Percentiles rank a stretch among this genome's conserved stretches.
Evolutionary conservation across 2,888 invertebrate species (phyloP).

Genomic region (Endotricha flammealis): DNA sequence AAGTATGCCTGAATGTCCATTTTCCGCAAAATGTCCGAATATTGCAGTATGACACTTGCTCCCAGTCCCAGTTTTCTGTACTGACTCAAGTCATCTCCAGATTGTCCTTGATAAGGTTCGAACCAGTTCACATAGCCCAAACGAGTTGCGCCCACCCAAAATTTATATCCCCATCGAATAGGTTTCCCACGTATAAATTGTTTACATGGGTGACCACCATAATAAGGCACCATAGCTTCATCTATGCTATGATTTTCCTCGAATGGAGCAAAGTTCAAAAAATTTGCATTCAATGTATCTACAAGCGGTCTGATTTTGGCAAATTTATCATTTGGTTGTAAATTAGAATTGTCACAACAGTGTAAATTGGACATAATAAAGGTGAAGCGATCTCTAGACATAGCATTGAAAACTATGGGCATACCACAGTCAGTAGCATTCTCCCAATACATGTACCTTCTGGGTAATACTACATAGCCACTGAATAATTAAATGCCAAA

Average conservation of each 20-base stretch:
- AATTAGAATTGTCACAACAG: neutral
- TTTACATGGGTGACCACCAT: too few species aligned
- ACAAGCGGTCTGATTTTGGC: neutral
- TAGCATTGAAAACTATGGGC: slow-evolving; percentile 8
- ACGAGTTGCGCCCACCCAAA: neutral
- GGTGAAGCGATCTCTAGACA: slow-evolving; percentile 9
- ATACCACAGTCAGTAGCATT: slow-evolving; percentile 11
- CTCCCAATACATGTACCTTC: slow-evolving; percentile 12
- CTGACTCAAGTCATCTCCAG: neutral
- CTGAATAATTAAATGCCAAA: slow-evolving; percentile 8
- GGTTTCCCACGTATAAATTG: neutral
- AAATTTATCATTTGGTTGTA: neutral
- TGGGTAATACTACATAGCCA: slow-evolving; percentile 12
- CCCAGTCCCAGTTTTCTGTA: neutral
- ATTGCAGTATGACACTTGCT: neutral
- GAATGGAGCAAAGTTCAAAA: too few species aligned
- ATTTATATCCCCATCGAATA: too few species aligned
- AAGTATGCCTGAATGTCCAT: neutral
- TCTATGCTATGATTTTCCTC: too few species aligned
- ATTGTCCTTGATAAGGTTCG: neutral
- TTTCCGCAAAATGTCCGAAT: neutral
- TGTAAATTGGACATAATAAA: neutral
- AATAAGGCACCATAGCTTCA: too few species aligned
- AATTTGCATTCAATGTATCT: too few species aligned
- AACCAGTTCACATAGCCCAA: neutral